phyloP scores from a whole-genome alignment of 1,140 invertebrate genomes.

The Drosophila pruinosa region DNA sequence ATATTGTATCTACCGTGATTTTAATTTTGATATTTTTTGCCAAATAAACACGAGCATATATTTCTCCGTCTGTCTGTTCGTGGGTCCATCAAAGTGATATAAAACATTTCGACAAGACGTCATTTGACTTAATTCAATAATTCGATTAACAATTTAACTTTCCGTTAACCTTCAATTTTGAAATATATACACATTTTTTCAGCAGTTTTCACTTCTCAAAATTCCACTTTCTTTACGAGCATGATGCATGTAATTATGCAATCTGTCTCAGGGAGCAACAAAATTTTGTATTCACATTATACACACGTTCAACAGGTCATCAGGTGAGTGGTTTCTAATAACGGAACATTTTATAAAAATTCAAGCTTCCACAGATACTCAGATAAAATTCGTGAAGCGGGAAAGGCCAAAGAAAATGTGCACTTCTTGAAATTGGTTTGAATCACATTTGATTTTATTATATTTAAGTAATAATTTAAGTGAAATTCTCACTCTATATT shows the following conservation, averaged over 20 bases:
- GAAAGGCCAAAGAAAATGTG: not conserved
- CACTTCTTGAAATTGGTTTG: not conserved
- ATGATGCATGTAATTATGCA: not conserved
- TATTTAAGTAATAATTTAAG: too few species aligned
- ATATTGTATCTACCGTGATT: too few species aligned
- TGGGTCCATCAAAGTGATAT: too few species aligned
- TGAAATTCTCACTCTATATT: too few species aligned
- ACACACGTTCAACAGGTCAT: not conserved
- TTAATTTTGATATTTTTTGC: too few species aligned
- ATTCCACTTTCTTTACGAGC: not conserved
- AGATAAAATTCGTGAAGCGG: not conserved
- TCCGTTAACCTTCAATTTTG: not conserved
- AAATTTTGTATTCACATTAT: not conserved
- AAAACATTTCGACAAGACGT: too few species aligned
- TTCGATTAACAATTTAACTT: not conserved
- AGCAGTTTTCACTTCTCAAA: not conserved
- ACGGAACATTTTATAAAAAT: not conserved
- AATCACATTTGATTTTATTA: not conserved
- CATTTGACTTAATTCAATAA: not conserved
- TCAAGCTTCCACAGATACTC: not conserved
- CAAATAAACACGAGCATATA: too few species aligned
- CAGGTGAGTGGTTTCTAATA: not conserved
- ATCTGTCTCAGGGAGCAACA: not conserved
- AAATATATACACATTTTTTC: not conserved
- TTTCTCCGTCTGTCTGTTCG: too few species aligned